Base-by-base conservation (phyloP, 2,888 invertebrate genomes). In the Oligia latruncula region DNA sequence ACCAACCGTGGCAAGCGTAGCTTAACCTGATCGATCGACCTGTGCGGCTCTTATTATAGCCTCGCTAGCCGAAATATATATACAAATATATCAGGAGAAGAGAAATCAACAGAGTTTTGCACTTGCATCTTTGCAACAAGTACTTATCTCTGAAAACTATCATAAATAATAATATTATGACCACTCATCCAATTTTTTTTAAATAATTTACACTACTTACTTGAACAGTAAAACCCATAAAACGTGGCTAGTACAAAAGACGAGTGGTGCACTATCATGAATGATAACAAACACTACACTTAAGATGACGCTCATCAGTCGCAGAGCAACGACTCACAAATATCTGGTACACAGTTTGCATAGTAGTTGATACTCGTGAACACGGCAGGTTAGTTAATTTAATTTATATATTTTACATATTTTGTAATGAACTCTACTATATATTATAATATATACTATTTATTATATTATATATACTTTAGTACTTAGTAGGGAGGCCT, bases 241-340 rank as follows among this genome's bases (percentile, higher is more conserved):
- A 40, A 79, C 11, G 78, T 55, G 49, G 49, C 62, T 81, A 81
- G 75, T 80, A 66, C 43, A 65, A 46, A 70, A 77, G 20, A 72
- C 71, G 71, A 87, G 89, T 76, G 78, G 20, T 78, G 62, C 29
- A 78, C 88, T 91, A 92, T 92, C 93, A 84, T 66, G 46, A 55
- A 71, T 87, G 95, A 94, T 95, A 94, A 94, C 88, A 88, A 94
- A 94, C 88, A 88, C 78, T 88, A 91, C 89, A 93, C 93, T 94
- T 90, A 90, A 95, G 96, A 96, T 95, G 95, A 88, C 79, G 84
- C 87, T 95, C 96, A 96, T 95, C 95, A 91, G 87, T 81, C 67
- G 70, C 60, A 78, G 78, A 88, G 85, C 88, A 82, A 89, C 89
- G 87, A 82, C 86, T 90, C 83, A 85, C 85, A 86, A 86, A 88